A percentile compares a stretch with the other conserved stretches of the same genome.
Conservation (phyloP, 2,888 invertebrate species). For the Lithosia quadra region DNA sequence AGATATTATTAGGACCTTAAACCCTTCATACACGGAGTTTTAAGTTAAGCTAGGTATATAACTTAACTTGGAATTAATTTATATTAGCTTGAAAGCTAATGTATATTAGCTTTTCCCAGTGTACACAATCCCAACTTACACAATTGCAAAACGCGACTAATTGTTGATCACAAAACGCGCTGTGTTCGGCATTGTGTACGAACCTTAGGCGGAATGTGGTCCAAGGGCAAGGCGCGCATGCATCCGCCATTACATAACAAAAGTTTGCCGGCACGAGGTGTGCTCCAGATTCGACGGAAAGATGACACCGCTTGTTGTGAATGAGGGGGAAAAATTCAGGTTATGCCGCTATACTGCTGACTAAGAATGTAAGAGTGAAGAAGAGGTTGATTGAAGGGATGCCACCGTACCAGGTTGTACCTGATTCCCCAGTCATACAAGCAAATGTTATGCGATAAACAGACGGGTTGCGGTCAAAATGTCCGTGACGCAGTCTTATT, state of each 20-base stretch:
- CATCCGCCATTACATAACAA: conserved; percentile 50
- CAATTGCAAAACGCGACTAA: conserved; percentile 31
- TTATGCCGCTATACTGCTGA: neutral
- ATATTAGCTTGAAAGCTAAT: too few relatives aligned
- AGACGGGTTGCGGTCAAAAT: too few relatives aligned
- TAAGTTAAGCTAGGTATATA: too few relatives aligned
- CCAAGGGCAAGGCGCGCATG: conserved; percentile 45
- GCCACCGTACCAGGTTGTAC: neutral
- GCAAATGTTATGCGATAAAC: too few relatives aligned
- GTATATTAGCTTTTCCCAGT: neutral
- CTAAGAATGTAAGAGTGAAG: neutral
- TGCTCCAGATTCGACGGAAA: conserved; percentile 17
- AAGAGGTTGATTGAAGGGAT: neutral
- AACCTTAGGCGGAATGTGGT: conserved; percentile 41
- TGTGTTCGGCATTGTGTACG: conserved; percentile 45
- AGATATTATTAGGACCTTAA: too few relatives aligned
- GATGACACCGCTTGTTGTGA: conserved; percentile 1
- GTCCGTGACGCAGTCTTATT: too few relatives aligned
- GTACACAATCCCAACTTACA: conserved; percentile 15
- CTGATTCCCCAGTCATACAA: too few relatives aligned
- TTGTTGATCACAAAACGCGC: conserved; percentile 24
- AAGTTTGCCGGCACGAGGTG: conserved; percentile 3
- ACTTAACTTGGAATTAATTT: too few relatives aligned
- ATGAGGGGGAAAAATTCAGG: neutral
- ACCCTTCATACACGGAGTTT: too few relatives aligned